Percentiles rank a stretch among this genome's conserved stretches.
Conservation (phyloP, 92 coral and sea anemone species). For the Virgularia gustaviana region DNA sequence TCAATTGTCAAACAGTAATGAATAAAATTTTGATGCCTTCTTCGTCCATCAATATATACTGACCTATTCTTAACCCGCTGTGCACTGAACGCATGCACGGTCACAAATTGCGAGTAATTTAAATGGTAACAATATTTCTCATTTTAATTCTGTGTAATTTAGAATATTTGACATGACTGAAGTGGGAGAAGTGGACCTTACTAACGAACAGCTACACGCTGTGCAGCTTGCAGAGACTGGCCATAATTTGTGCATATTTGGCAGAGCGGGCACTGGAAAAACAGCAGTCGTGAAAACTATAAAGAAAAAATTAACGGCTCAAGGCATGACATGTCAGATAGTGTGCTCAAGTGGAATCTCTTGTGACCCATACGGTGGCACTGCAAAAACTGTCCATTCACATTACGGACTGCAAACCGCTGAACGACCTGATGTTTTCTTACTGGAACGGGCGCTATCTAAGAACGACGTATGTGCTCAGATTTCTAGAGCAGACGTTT, state of each 20-base stretch:
- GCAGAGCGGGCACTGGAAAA: constrained; percentile 55
- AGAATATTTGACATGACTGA: no score
- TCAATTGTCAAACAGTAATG: not conserved
- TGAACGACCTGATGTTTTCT: constrained; percentile 39
- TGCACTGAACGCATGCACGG: no score
- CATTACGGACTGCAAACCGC: constrained; percentile 48
- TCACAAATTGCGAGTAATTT: no score
- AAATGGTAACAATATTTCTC: no score
- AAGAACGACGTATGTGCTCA: not conserved
- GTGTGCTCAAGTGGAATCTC: constrained; percentile 37
- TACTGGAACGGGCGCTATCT: constrained; percentile 20
- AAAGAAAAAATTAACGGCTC: not conserved
- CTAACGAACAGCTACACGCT: no score
- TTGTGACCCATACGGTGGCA: constrained; percentile 9
- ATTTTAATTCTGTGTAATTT: no score
- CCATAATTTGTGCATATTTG: constrained; percentile 44
- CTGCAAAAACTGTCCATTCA: constrained; percentile 36
- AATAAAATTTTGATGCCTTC: no score
- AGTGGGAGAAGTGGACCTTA: no score
- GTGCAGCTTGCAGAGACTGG: no score
- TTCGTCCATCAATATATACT: no score
- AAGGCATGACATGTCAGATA: constrained; percentile 10
- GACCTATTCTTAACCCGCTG: no score
- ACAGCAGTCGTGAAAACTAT: constrained; percentile 34
- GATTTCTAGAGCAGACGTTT: constrained; percentile 12